Evolutionary conservation across 2,888 invertebrate genomes (phyloP), one percentile per base, ranked within the genome.

Genomic region (Xylota segnis): DNA sequence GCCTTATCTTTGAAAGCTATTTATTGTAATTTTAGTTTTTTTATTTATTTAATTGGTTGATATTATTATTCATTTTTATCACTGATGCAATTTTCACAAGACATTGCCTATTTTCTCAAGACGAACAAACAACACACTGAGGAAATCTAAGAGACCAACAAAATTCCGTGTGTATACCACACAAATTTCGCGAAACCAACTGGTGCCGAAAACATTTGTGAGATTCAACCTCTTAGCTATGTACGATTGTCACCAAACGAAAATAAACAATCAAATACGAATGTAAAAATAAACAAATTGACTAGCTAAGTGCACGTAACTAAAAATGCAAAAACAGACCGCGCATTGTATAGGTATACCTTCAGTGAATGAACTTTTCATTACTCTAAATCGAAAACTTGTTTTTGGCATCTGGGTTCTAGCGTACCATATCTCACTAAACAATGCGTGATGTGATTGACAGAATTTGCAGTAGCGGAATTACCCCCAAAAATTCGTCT

Each of bases 211-310:
- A 70, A 56, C 16, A 56, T 27, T 18, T 18, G 16, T 32, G 43
- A 29, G 12, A 16, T 45, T 7, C 45, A 71, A 47, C 23, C 45
- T 45, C 45, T 56, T 56, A 56, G 56, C 40, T 54, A 56, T 18
- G n/a, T 70, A 18, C 32, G 34, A 45, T 32, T 45, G 27, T 58
- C 58, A 56, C 32, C n/a, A 45, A 56, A 70, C 56, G 4, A 70
- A 70, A 58, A 54, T 52, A 45, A 70, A 32, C 58, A 58, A 70
- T 45, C 18, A 56, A 45, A 70, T 70, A n/a, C 43, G 14, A 12
- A 32, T n/a, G 32, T 56, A 45, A 56, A 70, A 70, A 70, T 70
- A 70, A 58, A 32, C 58, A 58, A 70, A 58, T 65, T 43, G 68
- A 43, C 56, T 56, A 32, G 56, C 10, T 14, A 29, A 47, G 47